These are phyloP conservation scores for Micrastur ruficollis DNA, from an alignment of 2,797 vertebrate species.

Conservation along the genomic window DNA sequence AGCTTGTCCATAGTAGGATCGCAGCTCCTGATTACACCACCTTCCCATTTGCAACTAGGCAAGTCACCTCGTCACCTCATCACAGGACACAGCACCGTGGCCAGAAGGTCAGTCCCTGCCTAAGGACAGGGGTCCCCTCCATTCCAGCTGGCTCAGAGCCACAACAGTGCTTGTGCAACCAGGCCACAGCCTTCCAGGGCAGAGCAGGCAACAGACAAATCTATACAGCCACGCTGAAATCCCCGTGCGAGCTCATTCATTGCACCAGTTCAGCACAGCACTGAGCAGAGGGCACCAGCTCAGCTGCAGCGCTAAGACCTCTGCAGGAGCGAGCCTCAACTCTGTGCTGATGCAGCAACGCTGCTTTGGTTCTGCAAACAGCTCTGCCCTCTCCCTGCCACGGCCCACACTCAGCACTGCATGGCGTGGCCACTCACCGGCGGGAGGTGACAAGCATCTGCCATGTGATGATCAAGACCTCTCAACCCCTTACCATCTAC, in stretches of 20 bases:
- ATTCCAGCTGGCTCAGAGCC: not conserved
- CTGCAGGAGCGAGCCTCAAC: not conserved
- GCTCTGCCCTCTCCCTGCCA: not conserved
- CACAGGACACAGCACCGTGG: not conserved
- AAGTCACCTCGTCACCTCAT: not conserved
- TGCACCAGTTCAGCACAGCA: not conserved
- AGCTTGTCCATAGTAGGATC: not conserved
- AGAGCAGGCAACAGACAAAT: not conserved
- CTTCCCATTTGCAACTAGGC: not conserved
- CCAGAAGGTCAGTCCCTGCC: not conserved
- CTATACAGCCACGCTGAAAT: not conserved
- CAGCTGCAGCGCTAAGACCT: not conserved
- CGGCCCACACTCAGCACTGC: not conserved
- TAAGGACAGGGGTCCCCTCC: not conserved
- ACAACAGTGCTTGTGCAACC: not conserved
- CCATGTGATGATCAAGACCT: not conserved
- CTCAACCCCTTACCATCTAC: not conserved
- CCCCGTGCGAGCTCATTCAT: not conserved
- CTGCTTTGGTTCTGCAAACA: not conserved
- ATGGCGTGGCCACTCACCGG: not conserved
- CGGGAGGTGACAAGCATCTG: not conserved
- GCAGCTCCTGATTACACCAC: not conserved
- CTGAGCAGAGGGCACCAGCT: not conserved
- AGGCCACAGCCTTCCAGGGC: not conserved
- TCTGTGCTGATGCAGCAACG: not conserved